Evolutionary conservation across 2,113 vertebrate species (phyloP), one percentile per base, ranked within the genome.

Genomic region (Trachemys scripta): DNA sequence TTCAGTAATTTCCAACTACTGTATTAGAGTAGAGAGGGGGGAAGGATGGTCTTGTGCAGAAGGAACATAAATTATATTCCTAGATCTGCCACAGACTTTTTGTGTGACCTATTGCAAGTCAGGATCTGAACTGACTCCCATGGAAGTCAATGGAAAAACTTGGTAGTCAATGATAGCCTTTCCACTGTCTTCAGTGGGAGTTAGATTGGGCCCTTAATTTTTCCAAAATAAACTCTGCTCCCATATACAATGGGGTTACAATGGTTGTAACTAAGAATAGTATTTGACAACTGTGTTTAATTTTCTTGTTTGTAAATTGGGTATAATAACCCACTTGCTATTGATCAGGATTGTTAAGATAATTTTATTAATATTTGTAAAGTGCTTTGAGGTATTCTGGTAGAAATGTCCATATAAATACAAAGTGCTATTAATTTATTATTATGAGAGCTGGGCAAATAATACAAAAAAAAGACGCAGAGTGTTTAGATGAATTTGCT

Each of bases 221-320:
- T 19, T 47, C 83, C 91, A 47, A 2, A 19, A 1, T 29, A 45
- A 14, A 4, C 62, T 65, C 8, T 81, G 3, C 51, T 93, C 14
- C 50, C 59, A 6, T 16, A 81, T 81, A 49, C 45, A 85, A 2
- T 10, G 13, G 50, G 2, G 2, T 47, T 90, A 35, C 49, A 4
- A 6, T 92, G 42, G 49, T 84, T 90, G 84, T 90, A 59, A 82
- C 4, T 17, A 19, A 65, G 14, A 65, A 35, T n/a, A 17, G 16
- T 19, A 47, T 6, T 53, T 24, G 78, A 10, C n/a, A 84, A 92
- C 2, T 57, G 35, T 76, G 31, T 9, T 85, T 86, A 25, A 4
- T 89, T 92, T 94, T 75, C 50, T 82, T 75, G 9, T 38, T 75
- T 75, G 6, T 24, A 75, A 75, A 75, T 24, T 75, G 69, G 38